These are phyloP conservation scores for Phthorimaea operculella DNA, from an alignment of 1,140 invertebrate species.

Conservation along the genomic window DNA sequence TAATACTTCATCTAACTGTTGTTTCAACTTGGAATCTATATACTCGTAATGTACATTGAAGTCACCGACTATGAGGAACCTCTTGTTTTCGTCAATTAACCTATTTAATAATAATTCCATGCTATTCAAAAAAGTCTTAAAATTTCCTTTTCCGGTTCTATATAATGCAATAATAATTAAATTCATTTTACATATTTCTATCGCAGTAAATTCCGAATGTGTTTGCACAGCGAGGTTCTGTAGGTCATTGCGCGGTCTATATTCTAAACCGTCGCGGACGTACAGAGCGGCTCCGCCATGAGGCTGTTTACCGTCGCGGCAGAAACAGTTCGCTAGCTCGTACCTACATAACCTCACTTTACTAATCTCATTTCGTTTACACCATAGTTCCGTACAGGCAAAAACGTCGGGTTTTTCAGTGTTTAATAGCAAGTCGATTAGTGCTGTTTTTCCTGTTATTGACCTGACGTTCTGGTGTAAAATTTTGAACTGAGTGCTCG, in stretches of 20 bases:
- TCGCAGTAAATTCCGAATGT: background rate
- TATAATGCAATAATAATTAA: background rate
- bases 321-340: background rate
- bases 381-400: background rate
- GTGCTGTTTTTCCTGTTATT: background rate
- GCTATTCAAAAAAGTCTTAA: background rate
- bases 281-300: background rate
- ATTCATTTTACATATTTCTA: conserved; percentile 1
- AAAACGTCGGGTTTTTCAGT: background rate
- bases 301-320: background rate
- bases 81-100: background rate
- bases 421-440: background rate
- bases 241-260: background rate
- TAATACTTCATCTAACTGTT: background rate
- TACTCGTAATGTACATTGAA: background rate
- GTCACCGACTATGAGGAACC: background rate
- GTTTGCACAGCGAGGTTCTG: background rate
- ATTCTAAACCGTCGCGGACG: background rate
- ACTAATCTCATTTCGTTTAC: background rate
- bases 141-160: background rate
- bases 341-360: background rate
- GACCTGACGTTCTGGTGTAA: background rate
- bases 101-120: background rate
- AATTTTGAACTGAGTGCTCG: background rate
- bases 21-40: background rate